Evolutionary conservation across 1,140 invertebrate species (phyloP).

Genomic region (Drosophila repletoides): DNA sequence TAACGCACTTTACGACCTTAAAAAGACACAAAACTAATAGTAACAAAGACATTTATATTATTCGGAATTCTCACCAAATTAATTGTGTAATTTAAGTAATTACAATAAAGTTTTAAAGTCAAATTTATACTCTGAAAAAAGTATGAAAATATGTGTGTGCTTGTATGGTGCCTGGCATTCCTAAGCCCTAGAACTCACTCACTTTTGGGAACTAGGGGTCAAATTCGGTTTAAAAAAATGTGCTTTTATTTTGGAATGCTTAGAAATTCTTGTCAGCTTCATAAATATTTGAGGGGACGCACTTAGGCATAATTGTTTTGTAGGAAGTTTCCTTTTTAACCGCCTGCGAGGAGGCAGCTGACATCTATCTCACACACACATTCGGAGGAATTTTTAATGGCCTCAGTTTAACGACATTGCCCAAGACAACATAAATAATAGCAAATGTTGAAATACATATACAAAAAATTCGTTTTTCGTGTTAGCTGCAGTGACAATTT

Average conservation of each 20-base stretch:
- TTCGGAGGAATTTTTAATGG: conserved; percentile 57
- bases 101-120: too few relatives aligned
- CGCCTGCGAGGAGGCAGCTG: conserved; percentile 45
- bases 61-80: too few relatives aligned
- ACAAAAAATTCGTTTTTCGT: conserved; percentile 60
- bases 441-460: conserved; percentile 59
- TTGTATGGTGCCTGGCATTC: too few relatives aligned
- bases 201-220: conserved; percentile 6
- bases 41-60: too few relatives aligned
- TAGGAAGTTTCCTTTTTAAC: conserved; percentile 29
- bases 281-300: conserved; percentile 67
- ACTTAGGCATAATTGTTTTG: conserved; percentile 76
- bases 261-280: conserved; percentile 30
- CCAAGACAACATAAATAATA: conserved; percentile 70
- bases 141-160: too few relatives aligned
- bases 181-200: not conserved
- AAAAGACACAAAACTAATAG: too few relatives aligned
- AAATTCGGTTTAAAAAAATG: conserved; percentile 3
- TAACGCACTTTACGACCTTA: too few relatives aligned
- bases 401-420: conserved; percentile 66
- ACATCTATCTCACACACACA: conserved; percentile 55
- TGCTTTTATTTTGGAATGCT: not conserved
- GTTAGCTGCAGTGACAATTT: conserved; percentile 61
- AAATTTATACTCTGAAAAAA: too few relatives aligned
- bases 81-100: too few relatives aligned